Conservation (phyloP, 2,888 invertebrate genomes). For the Nesidiocoris tenuis region DNA sequence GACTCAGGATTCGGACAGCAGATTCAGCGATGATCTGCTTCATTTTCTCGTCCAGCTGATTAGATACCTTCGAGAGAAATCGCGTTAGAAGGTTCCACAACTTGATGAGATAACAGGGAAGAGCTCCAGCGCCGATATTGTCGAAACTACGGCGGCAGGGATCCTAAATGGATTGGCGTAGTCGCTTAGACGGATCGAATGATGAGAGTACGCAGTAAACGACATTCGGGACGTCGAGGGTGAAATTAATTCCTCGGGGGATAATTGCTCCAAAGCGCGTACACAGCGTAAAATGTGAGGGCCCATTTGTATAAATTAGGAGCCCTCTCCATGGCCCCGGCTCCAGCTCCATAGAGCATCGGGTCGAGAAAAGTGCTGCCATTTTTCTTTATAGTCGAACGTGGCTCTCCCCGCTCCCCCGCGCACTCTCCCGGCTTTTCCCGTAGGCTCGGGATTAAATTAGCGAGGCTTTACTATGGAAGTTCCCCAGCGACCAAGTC, state of each 20-base stretch:
- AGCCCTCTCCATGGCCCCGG: not conserved
- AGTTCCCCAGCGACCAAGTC: not conserved
- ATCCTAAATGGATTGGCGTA: too few relatives aligned
- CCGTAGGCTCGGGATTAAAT: constrained; percentile 1
- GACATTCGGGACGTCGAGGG: not conserved
- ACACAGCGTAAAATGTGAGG: constrained; percentile 1
- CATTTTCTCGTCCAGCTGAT: too few relatives aligned
- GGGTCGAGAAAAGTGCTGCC: not conserved
- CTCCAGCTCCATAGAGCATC: not conserved
- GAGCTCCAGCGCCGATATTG: too few relatives aligned
- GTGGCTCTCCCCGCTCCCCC: not conserved
- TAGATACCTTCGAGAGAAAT: too few relatives aligned
- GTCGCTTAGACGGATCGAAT: not conserved
- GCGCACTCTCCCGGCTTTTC: not conserved
- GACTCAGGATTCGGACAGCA: too few relatives aligned
- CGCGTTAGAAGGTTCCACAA: too few relatives aligned
- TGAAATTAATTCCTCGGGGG: constrained; percentile 8
- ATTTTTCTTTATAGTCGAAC: constrained; percentile 4
- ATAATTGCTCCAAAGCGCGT: not conserved
- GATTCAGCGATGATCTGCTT: too few relatives aligned
- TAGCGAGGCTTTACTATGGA: not conserved
- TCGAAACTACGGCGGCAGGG: too few relatives aligned
- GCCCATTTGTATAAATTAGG: constrained; percentile 9
- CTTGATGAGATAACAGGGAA: too few relatives aligned
- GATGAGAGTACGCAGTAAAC: not conserved